phyloP scores from a whole-genome alignment of 2,888 invertebrate genomes.

The Teinopalpus imperialis region DNA sequence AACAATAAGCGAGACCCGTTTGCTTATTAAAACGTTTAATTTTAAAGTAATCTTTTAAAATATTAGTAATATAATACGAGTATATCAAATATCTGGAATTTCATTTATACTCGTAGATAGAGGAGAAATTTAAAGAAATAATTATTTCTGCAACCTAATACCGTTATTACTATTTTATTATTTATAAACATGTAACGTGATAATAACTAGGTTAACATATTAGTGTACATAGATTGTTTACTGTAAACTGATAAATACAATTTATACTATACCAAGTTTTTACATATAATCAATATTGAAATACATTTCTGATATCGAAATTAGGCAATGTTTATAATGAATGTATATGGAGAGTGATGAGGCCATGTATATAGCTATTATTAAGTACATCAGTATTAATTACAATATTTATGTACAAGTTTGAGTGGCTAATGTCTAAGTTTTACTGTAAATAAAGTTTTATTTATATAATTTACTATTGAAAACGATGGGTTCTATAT shows the following conservation, averaged over 20 bases:
- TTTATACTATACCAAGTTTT: slow-evolving; percentile 43
- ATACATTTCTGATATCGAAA: slow-evolving; percentile 35
- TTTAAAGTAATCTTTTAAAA: no score
- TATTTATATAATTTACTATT: slow-evolving; percentile 32
- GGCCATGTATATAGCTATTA: slow-evolving; percentile 65
- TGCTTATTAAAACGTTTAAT: slow-evolving; percentile 13
- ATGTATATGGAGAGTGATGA: slow-evolving; percentile 36
- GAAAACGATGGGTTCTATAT: no score
- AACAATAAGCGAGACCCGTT: no score
- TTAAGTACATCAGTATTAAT: slow-evolving; percentile 50
- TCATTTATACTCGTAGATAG: slow-evolving; percentile 10
- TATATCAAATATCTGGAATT: not conserved
- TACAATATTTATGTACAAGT: slow-evolving; percentile 30
- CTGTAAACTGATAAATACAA: slow-evolving; percentile 49
- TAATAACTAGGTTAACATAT: slow-evolving; percentile 75
- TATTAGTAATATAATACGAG: not conserved
- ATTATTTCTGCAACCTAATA: not conserved
- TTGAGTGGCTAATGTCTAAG: slow-evolving; percentile 33
- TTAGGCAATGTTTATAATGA: slow-evolving; percentile 49
- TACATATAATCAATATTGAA: slow-evolving; percentile 43
- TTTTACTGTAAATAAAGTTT: slow-evolving; percentile 44
- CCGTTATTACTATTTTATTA: slow-evolving; percentile 33
- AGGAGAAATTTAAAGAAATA: slow-evolving; percentile 3
- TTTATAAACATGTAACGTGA: slow-evolving; percentile 74
- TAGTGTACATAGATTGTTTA: slow-evolving; percentile 63